Percentiles rank a stretch among this genome's conserved stretches.
Evolutionary conservation across 2,113 vertebrate genomes (phyloP).

Genomic region (Sorex araneus): DNA sequence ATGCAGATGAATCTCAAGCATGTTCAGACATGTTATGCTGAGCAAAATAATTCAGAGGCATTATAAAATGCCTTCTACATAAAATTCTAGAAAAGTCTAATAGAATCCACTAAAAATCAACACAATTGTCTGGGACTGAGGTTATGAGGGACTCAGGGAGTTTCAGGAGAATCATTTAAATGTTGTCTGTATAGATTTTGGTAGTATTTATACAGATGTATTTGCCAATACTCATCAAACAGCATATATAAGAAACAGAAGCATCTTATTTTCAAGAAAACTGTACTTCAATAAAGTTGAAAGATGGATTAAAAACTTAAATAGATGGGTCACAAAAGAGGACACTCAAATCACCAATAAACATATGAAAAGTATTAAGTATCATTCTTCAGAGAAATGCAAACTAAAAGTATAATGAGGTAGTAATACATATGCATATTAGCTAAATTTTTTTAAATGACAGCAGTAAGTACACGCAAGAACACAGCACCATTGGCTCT

Average conservation of each 20-base stretch:
- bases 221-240: neutral
- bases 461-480: neutral
- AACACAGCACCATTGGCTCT: neutral
- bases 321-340: neutral
- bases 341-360: neutral
- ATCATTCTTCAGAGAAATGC: neutral
- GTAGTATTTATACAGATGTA: neutral
- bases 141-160: neutral
- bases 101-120: neutral
- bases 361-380: neutral
- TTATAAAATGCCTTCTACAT: neutral
- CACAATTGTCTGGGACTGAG: neutral
- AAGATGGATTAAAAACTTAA: neutral
- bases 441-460: neutral
- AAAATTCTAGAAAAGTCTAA: neutral
- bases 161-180: neutral
- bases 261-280: neutral
- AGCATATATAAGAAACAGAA: neutral
- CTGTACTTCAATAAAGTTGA: conserved; percentile 8
- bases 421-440: neutral
- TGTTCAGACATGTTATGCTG: neutral
- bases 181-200: neutral
- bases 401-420: conserved; percentile 25
- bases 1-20: neutral
- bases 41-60: neutral